Evolutionary conservation across 2,888 invertebrate genomes (phyloP).

Genomic region (Polylopha cassiicola): DNA sequence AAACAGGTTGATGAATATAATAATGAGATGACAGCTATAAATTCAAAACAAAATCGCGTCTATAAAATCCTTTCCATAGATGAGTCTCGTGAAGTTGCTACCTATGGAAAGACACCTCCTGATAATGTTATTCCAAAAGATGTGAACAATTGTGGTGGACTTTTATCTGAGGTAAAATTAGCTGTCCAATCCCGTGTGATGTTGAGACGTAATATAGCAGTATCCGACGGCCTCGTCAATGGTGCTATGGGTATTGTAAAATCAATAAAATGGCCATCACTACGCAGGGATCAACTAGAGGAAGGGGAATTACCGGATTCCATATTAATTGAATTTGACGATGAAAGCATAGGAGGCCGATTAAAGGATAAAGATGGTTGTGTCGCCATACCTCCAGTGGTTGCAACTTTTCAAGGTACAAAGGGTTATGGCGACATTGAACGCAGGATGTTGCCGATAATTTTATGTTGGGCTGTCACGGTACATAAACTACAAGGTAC

Average conservation of each 20-base stretch:
- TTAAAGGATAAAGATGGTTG: neutral
- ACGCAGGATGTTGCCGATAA: neutral
- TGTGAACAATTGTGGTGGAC: slow-evolving; percentile 26
- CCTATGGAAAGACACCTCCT: slow-evolving; percentile 28
- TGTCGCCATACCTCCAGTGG: neutral
- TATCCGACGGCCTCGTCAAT: slow-evolving; percentile 28
- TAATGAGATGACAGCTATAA: slow-evolving; percentile 21
- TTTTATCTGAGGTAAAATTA: slow-evolving; percentile 21
- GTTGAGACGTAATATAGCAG: slow-evolving; percentile 30
- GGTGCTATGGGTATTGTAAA: slow-evolving; percentile 20
- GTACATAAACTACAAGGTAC: slow-evolving; percentile 11
- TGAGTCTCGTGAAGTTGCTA: slow-evolving; percentile 30
- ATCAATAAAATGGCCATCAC: slow-evolving; percentile 25
- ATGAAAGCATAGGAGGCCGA: neutral
- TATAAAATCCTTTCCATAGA: slow-evolving; percentile 28
- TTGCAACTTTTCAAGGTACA: neutral
- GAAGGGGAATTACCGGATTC: slow-evolving; percentile 11
- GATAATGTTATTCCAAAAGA: slow-evolving; percentile 24
- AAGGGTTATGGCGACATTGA: neutral
- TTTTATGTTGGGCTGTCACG: slow-evolving; percentile 1
- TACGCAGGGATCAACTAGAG: slow-evolving; percentile 14
- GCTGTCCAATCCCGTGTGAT: slow-evolving; percentile 29
- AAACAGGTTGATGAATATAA: slow-evolving; percentile 31
- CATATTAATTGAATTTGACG: slow-evolving; percentile 6
- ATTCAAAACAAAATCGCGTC: slow-evolving; percentile 6